phyloP scores from a whole-genome alignment of 53 echinoderm and acorn worm species.

The Stichopus horrens region DNA sequence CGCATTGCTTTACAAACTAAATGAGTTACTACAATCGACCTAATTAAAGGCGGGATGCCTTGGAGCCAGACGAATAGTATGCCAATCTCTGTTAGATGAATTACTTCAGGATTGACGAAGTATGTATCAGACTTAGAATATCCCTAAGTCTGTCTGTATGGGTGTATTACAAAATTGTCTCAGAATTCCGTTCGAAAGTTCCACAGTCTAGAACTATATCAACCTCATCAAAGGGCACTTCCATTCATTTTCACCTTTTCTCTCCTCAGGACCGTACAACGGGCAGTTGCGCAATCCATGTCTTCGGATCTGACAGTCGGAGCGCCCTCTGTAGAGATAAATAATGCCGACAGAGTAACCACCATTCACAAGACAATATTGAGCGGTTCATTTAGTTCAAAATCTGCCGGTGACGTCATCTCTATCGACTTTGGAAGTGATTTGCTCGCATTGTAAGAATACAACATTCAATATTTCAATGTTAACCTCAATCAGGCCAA shows the following conservation, averaged over 20 bases:
- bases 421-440: constrained; percentile 69
- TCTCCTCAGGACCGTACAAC: constrained; percentile 52
- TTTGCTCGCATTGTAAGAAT: constrained; percentile 65
- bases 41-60: too few species aligned
- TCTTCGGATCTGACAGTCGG: constrained; percentile 58
- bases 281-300: constrained; percentile 52
- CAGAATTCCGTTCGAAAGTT: too few species aligned
- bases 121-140: too few species aligned
- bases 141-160: too few species aligned
- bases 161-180: too few species aligned
- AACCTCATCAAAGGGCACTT: too few species aligned
- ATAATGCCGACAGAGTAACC: constrained; percentile 41
- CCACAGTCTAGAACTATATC: too few species aligned
- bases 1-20: too few species aligned
- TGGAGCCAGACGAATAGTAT: too few species aligned
- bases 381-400: constrained; percentile 57
- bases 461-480: background rate
- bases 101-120: too few species aligned
- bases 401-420: constrained; percentile 54
- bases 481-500: background rate
- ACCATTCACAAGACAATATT: constrained; percentile 56
- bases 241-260: background rate
- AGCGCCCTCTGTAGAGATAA: constrained; percentile 57
- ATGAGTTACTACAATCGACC: too few species aligned
- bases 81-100: too few species aligned